Evolutionary conservation across 2,888 invertebrate genomes (phyloP), one percentile per base, ranked within the genome.

Genomic region (Eupithecia insigniata): DNA sequence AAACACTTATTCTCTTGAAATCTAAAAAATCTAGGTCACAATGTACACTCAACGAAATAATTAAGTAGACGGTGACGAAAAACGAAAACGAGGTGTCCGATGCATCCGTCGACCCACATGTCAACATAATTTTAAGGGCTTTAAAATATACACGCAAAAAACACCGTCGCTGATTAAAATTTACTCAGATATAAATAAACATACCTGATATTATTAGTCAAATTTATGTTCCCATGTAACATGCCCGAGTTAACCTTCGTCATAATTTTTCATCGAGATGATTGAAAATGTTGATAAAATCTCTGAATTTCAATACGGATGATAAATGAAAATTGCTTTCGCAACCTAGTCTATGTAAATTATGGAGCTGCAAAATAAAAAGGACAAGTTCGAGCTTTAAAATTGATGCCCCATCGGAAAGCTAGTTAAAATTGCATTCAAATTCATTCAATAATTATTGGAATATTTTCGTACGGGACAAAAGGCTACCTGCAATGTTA

Each of bases 11-110:
- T 55, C 73, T 71, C 65, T 68, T 79, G 79, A 81, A 76, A 78
- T 81, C 67, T 79, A 76, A 82, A 83, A 83, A 81, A 84, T 77
- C 32, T 78, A 71, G 84, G 84, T 85, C 83, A 83, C 80, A 67
- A 74, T 71, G 76, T 80, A 81, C 75, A 76, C 73, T 78, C 77
- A 75, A 66, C 71, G 75, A 77, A 77, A 83, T 79, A 80, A 79
- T 78, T 77, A 76, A 78, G n/a, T 76, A 73, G 70, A 68, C 67
- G 71, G 78, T 79, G 79, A 80, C 72, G 78, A 77, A 75, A 78
- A 82, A 60, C 77, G 74, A 75, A 78, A 82, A 60, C 77, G 74
- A 74, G 68, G 64, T 67, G 65, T 77, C 67, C 70, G 69, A 70
- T 73, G 77, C 73, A 75, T 73, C 76, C 75, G 77, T 69, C 80